A percentile compares a stretch with the other conserved stretches of the same genome.
phyloP scores from a whole-genome alignment of 2,888 invertebrate genomes.

The Apodemia mormo region DNA sequence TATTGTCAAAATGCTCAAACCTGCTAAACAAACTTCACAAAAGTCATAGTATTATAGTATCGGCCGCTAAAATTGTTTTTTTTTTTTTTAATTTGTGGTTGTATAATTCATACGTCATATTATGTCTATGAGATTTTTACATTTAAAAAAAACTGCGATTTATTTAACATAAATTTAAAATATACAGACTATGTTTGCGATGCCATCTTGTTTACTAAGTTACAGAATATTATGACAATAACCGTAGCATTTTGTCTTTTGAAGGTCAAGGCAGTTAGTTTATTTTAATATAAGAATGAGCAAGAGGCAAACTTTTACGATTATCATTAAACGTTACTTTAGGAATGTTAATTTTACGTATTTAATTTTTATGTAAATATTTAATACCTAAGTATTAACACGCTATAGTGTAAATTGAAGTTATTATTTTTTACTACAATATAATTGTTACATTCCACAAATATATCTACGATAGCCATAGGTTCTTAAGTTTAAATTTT shows the following conservation, averaged over 20 bases:
- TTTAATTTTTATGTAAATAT: constrained; percentile 37
- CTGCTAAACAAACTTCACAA: too few species aligned
- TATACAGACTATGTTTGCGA: neutral
- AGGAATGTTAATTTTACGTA: neutral
- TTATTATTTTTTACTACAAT: constrained; percentile 53
- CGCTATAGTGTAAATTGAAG: constrained; percentile 43
- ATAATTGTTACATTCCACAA: constrained; percentile 67
- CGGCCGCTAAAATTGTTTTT: too few species aligned
- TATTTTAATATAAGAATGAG: neutral
- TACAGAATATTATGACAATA: neutral
- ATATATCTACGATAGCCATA: constrained; percentile 37
- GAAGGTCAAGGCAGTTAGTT: neutral
- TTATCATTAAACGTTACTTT: neutral
- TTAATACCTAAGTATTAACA: constrained; percentile 46
- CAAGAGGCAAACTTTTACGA: neutral
- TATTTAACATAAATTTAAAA: too few species aligned
- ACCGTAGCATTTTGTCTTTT: neutral
- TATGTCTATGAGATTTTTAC: too few species aligned
- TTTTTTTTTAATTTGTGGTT: too few species aligned
- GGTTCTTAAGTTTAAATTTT: constrained; percentile 43
- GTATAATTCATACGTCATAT: too few species aligned
- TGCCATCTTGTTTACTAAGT: neutral
- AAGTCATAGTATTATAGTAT: too few species aligned
- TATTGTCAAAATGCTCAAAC: too few species aligned
- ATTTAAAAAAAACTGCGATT: too few species aligned